Evolutionary conservation across 2,797 vertebrate species (phyloP).

Genomic region (Squalus acanthias): DNA sequence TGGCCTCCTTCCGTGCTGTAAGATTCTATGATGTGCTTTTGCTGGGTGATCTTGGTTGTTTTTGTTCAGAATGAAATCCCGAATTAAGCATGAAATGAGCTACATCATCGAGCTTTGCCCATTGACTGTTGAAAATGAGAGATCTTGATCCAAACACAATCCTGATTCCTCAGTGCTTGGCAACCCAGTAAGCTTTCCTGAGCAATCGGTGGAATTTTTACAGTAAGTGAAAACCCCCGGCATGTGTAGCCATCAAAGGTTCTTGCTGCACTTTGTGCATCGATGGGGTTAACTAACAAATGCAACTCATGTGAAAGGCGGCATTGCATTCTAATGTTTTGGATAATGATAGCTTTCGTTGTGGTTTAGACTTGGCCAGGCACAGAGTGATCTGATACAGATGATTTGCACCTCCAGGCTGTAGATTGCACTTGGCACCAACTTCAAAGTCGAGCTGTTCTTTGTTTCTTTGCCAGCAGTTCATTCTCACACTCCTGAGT

Average conservation of each 20-base stretch:
- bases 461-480: neutral
- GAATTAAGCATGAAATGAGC: neutral
- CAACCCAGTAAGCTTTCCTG: neutral
- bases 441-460: constrained; percentile 25
- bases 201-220: neutral
- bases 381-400: constrained; percentile 6
- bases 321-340: neutral
- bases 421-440: constrained; percentile 35
- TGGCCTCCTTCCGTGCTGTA: neutral
- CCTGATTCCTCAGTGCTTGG: neutral
- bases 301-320: neutral
- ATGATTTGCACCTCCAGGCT: constrained; percentile 35
- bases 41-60: neutral
- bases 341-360: constrained; percentile 28
- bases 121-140: neutral
- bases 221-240: neutral
- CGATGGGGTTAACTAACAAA: neutral
- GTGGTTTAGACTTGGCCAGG: constrained; percentile 18
- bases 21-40: neutral
- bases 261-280: neutral
- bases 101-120: neutral
- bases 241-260: neutral
- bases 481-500: constrained; percentile 33
- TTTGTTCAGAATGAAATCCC: neutral
- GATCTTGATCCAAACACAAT: neutral